Evolutionary conservation across 2,113 vertebrate genomes (phyloP).

Genomic region (Aegypius monachus): DNA sequence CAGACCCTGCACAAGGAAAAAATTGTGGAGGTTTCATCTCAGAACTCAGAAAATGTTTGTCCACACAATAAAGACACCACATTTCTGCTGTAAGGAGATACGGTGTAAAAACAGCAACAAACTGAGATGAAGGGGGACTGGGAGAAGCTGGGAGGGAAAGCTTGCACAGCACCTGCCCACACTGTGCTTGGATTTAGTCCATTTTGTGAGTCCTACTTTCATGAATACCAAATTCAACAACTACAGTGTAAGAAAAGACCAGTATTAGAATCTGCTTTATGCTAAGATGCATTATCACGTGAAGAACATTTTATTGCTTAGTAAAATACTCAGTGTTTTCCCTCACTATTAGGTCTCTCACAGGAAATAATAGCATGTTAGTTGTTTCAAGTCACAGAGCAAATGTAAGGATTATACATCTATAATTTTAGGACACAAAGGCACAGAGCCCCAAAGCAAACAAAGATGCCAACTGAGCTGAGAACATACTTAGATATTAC

Average conservation of each 20-base stretch:
- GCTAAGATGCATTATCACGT: neutral
- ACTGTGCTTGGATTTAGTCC: neutral
- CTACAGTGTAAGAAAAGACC: neutral
- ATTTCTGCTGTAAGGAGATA: neutral
- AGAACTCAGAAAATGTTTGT: neutral
- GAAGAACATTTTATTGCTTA: slow-evolving; percentile 26
- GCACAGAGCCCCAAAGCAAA: slow-evolving; percentile 14
- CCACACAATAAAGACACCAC: neutral
- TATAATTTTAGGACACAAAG: slow-evolving; percentile 66
- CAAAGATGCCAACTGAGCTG: slow-evolving; percentile 36
- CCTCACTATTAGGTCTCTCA: neutral
- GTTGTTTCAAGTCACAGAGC: slow-evolving; percentile 24
- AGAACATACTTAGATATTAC: slow-evolving; percentile 27
- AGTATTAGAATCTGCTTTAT: neutral
- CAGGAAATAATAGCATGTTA: slow-evolving; percentile 11
- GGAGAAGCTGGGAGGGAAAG: neutral
- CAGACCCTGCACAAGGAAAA: neutral
- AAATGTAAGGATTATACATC: slow-evolving; percentile 58
- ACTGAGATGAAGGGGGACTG: neutral
- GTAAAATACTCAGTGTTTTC: neutral
- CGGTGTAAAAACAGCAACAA: neutral
- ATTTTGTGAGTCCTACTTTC: neutral
- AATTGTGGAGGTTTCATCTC: neutral
- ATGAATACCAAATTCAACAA: neutral
- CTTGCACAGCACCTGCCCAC: neutral